Base-by-base conservation (phyloP, 2,888 invertebrate species). In the Pammene aurita region DNA sequence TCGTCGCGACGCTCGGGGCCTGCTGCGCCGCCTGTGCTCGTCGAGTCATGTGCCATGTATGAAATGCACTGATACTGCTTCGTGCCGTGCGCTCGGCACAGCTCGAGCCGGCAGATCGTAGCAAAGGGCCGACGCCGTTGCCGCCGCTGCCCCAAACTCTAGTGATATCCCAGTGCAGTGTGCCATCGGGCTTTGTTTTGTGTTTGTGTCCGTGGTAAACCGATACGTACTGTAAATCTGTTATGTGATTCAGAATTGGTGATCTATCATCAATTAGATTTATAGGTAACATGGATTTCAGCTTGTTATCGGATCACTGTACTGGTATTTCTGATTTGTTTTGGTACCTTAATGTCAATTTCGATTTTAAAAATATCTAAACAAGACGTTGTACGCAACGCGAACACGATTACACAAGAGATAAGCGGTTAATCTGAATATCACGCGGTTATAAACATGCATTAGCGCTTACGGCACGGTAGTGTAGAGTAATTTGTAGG, bases 1-100 rank as follows among this genome's bases (percentile, higher is more conserved):
- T 91, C 91, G 90, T 88, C 89, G 92, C 92, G 92, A 91, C 90
- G 90, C 88, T 89, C 83, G 90, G 88, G 88, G 89, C 87, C 80
- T 82, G 89, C 84, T 89, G 89, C 88, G 88, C 84, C 90, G 91
- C 85, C 84, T 88, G 88, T 87, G 73, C 73, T 77, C 76, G 76
- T 85, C 84, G 84, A 81, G 74, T 76, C 80, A 82, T 84, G 86
- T 82, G 77, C 73, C 79, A 81, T 82, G 77, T 76, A 77, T 84
- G 84, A 84, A 82, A 88, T 90, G 90, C 88, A 87, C 84, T 87
- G 84, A 85, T 74, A 72, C 83, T 80, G 77, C 78, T 75, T 72
- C 76, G 73, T 76, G 63, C 69, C 65, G 54, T 52, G 66, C 66
- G 62, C 58, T 61, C 67, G 66, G 52, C 72, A 61, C 57, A 52